Conservation (phyloP, 2,797 vertebrate genomes). For the Erpetoichthys calabaricus region DNA sequence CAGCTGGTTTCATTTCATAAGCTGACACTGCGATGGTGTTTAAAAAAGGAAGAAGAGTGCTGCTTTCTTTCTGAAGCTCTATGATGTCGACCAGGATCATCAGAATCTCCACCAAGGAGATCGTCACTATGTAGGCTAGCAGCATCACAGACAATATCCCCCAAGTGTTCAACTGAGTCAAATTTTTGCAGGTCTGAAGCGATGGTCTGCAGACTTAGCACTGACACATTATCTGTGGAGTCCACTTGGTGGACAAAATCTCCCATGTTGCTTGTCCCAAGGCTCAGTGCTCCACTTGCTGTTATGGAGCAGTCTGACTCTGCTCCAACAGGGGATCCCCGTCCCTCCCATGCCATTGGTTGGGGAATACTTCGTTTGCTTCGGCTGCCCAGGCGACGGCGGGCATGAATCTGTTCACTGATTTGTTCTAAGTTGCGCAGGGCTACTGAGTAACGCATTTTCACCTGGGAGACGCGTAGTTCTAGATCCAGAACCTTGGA, state of each 20-base stretch:
- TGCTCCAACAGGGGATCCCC: conserved; percentile 62
- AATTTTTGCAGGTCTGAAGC: conserved; percentile 77
- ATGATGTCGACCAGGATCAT: background rate
- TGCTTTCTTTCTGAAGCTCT: conserved; percentile 9
- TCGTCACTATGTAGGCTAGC: conserved; percentile 49
- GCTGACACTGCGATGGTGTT: conserved; percentile 49
- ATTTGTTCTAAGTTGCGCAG: conserved; percentile 80
- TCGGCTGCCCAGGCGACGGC: conserved; percentile 25
- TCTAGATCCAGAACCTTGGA: conserved; percentile 70
- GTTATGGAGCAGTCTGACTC: conserved; percentile 38
- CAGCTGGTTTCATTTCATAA: conserved; percentile 19
- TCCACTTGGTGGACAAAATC: conserved; percentile 23
- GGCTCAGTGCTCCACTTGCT: background rate
- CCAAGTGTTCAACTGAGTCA: conserved; percentile 74
- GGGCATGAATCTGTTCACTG: conserved; percentile 85
- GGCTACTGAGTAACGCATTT: conserved; percentile 72
- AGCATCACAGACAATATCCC: conserved; percentile 51
- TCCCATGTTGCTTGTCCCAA: background rate
- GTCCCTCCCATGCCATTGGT: conserved; percentile 29
- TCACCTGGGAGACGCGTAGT: conserved; percentile 64
- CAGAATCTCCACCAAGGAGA: conserved; percentile 13
- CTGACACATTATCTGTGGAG: conserved; percentile 54
- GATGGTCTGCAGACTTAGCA: conserved; percentile 73
- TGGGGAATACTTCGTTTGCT: conserved; percentile 24
- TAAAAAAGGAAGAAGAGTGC: conserved; percentile 4